Conservation (phyloP, 2,113 vertebrate species). For the Labrus mixtus region DNA sequence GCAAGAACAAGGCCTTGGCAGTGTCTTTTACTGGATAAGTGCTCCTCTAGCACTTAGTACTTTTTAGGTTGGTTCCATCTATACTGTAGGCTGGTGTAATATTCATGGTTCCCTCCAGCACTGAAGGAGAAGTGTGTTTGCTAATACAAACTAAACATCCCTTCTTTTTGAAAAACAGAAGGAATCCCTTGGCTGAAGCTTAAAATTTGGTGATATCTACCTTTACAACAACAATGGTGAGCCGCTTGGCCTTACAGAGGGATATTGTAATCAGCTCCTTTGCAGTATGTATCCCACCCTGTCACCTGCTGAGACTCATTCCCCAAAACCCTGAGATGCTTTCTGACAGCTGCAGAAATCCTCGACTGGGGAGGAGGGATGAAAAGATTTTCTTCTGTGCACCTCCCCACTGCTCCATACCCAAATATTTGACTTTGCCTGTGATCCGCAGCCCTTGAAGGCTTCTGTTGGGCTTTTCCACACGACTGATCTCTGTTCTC, state of each 20-base stretch:
- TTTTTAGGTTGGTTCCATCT: neutral
- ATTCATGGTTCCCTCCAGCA: neutral
- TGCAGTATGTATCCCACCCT: slow-evolving; percentile 51
- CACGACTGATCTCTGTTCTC: slow-evolving; percentile 76
- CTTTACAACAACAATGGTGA: slow-evolving; percentile 16
- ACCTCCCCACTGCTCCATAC: slow-evolving; percentile 63
- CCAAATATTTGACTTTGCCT: slow-evolving; percentile 82
- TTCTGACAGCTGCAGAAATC: slow-evolving; percentile 80
- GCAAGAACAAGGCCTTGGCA: neutral
- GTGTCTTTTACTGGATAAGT: neutral
- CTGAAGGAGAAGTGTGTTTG: neutral
- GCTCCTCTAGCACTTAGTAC: neutral
- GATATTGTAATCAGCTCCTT: slow-evolving; percentile 61
- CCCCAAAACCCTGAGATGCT: slow-evolving; percentile 70
- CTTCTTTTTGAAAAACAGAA: slow-evolving; percentile 1
- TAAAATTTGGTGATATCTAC: slow-evolving; percentile 18
- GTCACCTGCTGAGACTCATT: slow-evolving; percentile 72
- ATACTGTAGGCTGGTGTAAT: neutral
- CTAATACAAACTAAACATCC: slow-evolving; percentile 23
- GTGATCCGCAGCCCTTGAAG: slow-evolving; percentile 78
- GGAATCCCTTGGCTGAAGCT: neutral
- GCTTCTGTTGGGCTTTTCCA: slow-evolving; percentile 79
- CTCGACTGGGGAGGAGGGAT: slow-evolving; percentile 66
- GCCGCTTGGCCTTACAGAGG: slow-evolving; percentile 19
- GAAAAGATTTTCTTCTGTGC: slow-evolving; percentile 72